These are phyloP conservation scores for Tetramorium parvispinum DNA, from an alignment of 1,140 invertebrate genomes.

Conservation along the genomic window DNA sequence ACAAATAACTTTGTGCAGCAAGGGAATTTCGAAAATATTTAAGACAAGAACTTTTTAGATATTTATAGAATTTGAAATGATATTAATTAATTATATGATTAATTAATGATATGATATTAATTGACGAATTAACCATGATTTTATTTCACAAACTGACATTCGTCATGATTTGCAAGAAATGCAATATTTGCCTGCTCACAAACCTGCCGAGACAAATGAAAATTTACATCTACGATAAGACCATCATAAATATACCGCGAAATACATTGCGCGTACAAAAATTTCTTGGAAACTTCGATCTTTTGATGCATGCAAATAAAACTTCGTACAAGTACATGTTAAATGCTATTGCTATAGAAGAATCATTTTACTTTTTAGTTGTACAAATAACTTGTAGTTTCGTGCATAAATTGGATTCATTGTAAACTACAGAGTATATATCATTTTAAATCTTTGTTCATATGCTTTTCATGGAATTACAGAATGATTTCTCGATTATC, in stretches of 20 bases:
- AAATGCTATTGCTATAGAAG: not conserved
- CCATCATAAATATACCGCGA: constrained; percentile 54
- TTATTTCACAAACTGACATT: not conserved
- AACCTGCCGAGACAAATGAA: constrained; percentile 60
- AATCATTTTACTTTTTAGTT: not conserved
- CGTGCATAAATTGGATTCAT: not conserved
- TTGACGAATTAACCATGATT: not conserved
- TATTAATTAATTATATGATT: too few relatives aligned
- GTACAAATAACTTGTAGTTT: not conserved
- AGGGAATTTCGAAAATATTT: not conserved
- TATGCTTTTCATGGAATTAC: not conserved
- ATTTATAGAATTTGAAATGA: not conserved
- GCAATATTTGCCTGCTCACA: constrained; percentile 40
- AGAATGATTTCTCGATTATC: not conserved
- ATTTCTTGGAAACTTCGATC: constrained; percentile 50
- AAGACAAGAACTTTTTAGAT: not conserved
- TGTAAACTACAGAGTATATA: not conserved
- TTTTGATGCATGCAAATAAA: constrained; percentile 30
- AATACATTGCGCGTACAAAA: constrained; percentile 2
- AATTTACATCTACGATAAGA: constrained; percentile 71
- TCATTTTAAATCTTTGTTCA: not conserved
- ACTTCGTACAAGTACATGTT: constrained; percentile 9
- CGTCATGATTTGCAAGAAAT: constrained; percentile 66
- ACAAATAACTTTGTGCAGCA: not conserved
- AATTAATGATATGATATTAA: not conserved